Conservation (phyloP, 2,797 vertebrate species). For the Helarctos malayanus region DNA sequence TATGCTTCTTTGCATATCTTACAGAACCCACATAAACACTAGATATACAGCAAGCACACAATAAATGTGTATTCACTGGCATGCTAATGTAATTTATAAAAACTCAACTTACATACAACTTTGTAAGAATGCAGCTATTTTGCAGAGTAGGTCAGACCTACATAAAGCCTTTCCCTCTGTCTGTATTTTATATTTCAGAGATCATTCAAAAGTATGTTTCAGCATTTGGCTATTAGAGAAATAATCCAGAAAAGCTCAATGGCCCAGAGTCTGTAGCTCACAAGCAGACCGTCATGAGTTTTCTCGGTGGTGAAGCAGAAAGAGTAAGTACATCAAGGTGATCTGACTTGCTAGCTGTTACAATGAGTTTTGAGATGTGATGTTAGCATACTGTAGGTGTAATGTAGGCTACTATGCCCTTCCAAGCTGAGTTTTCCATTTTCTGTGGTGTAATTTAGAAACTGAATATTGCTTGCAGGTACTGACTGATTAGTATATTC, state of each 20-base stretch:
- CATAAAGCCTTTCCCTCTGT: conserved; percentile 49
- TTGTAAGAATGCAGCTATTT: conserved; percentile 47
- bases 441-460: conserved; percentile 44
- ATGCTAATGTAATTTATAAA: background rate
- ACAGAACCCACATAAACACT: background rate
- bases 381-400: background rate
- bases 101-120: conserved; percentile 36
- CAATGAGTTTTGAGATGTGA: conserved; percentile 19
- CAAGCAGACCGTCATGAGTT: conserved; percentile 38
- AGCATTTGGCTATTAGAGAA: conserved; percentile 65
- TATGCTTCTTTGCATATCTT: conserved; percentile 49
- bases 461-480: conserved; percentile 24
- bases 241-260: conserved; percentile 62
- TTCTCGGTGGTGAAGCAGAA: conserved; percentile 34
- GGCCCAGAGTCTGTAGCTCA: conserved; percentile 40
- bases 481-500: conserved; percentile 46
- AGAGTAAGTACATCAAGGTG: background rate
- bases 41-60: conserved; percentile 36
- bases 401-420: background rate
- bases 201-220: conserved; percentile 47
- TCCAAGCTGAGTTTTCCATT: conserved; percentile 47
- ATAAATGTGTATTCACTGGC: conserved; percentile 24
- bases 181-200: conserved; percentile 61
- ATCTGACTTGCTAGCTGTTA: conserved; percentile 48
- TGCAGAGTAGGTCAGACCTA: background rate